Conservation (phyloP, 2,888 invertebrate genomes). For the Drosophila paramelanica region DNA sequence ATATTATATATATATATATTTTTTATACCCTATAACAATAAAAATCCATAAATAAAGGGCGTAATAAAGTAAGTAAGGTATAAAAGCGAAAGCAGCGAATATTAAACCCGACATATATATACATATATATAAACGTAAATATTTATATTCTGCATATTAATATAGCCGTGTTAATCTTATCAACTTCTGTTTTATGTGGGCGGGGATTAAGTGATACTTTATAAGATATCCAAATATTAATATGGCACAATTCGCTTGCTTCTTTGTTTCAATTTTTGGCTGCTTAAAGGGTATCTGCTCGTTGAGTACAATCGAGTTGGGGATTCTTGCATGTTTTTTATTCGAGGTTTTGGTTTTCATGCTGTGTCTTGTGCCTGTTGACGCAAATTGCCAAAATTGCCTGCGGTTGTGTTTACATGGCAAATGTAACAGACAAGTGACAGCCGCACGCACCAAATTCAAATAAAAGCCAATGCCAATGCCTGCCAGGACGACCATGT, state of each 20-base stretch:
- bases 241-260: too few relatives aligned
- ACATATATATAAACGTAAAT: background rate
- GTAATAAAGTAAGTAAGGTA: background rate
- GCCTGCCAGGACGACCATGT: conserved; percentile 28
- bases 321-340: conserved; percentile 14
- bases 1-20: conserved; percentile 25
- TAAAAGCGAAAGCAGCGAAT: background rate
- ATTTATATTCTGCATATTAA: conserved; percentile 3
- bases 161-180: background rate
- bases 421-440: conserved; percentile 82
- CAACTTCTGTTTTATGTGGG: background rate
- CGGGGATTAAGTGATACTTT: background rate
- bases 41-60: conserved; percentile 17
- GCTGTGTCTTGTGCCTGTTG: conserved; percentile 69
- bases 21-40: conserved; percentile 25
- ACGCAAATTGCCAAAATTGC: conserved; percentile 81
- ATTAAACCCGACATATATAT: background rate
- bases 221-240: background rate
- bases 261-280: background rate
- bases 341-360: conserved; percentile 37
- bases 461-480: conserved; percentile 81
- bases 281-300: conserved; percentile 6
- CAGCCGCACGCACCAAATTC: conserved; percentile 81
- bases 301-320: background rate
- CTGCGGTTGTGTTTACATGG: conserved; percentile 81